Evolutionary conservation across 2,113 vertebrate genomes (phyloP).

Genomic region (Meleagris gallopavo): DNA sequence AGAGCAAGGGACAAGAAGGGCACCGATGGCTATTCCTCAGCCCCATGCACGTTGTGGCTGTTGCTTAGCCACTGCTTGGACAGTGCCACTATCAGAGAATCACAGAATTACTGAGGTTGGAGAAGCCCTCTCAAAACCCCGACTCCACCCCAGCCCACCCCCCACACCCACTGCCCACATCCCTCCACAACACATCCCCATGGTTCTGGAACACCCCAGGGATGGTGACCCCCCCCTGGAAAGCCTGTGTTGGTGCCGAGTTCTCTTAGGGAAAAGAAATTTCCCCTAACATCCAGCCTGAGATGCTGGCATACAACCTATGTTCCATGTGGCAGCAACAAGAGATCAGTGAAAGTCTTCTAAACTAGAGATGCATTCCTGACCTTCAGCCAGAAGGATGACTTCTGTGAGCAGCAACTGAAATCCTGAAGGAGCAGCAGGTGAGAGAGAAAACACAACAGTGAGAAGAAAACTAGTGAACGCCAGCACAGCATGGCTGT

Average conservation of each 20-base stretch:
- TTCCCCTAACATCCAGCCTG: no score
- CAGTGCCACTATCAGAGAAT: no score
- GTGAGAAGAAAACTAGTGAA: background rate
- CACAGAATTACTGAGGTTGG: background rate
- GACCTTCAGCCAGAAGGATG: background rate
- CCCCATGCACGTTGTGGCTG: rapidly evolving
- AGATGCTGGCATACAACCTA: no score
- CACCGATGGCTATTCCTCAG: rapidly evolving
- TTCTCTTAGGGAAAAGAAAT: no score
- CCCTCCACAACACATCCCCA: no score
- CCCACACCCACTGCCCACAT: no score
- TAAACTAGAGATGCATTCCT: background rate
- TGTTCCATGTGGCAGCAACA: background rate
- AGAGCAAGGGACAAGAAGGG: background rate
- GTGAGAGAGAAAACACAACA: background rate
- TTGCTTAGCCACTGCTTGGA: background rate
- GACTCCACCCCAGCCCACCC: no score
- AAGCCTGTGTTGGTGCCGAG: no score
- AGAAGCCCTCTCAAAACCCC: background rate
- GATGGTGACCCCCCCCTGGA: background rate
- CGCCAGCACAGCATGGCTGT: background rate
- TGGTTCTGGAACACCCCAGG: background rate
- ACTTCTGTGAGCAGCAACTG: background rate
- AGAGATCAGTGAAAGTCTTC: no score
- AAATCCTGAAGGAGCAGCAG: background rate